Percentiles rank a stretch among this genome's conserved stretches.
phyloP scores from a whole-genome alignment of 2,888 invertebrate genomes.

The Agonopterix arenella region DNA sequence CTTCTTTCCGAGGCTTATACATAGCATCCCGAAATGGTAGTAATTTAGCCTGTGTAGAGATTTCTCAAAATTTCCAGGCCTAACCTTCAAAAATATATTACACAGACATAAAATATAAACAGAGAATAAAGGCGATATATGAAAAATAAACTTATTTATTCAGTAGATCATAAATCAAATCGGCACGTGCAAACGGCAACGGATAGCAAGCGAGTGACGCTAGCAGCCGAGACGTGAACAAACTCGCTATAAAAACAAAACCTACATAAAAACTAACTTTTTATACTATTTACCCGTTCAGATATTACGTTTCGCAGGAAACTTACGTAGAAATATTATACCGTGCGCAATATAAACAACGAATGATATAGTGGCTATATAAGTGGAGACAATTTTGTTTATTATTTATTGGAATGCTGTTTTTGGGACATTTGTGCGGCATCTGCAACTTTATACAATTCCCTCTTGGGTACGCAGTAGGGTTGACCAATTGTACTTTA shows the following conservation, averaged over 20 bases:
- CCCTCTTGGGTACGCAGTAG: slow-evolving; percentile 25
- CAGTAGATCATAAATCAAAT: slow-evolving; percentile 63
- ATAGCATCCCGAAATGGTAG: no score
- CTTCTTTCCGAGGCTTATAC: no score
- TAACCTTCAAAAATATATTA: no score
- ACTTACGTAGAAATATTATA: slow-evolving; percentile 47
- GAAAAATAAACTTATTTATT: slow-evolving; percentile 54
- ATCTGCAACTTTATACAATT: slow-evolving; percentile 29
- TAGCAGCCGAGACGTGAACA: slow-evolving; percentile 7
- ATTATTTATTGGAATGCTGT: slow-evolving; percentile 51
- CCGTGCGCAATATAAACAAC: slow-evolving; percentile 45
- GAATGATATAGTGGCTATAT: slow-evolving; percentile 42
- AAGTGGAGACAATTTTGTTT: slow-evolving; percentile 46
- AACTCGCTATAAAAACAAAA: slow-evolving; percentile 7
- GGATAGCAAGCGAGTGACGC: slow-evolving; percentile 30
- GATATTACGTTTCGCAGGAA: slow-evolving; percentile 35
- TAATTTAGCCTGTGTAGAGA: no score
- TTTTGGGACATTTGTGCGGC: slow-evolving; percentile 35
- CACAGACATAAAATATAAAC: no score
- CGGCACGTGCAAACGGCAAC: slow-evolving; percentile 55
- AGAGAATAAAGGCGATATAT: no score
- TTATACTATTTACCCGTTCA: slow-evolving; percentile 32
- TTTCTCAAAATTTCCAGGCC: no score
- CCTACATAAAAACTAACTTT: slow-evolving; percentile 39
- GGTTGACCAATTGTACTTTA: no score